These are phyloP conservation scores for Girardia tigrina DNA, from an alignment of 2,888 invertebrate genomes.

Conservation along the genomic window DNA sequence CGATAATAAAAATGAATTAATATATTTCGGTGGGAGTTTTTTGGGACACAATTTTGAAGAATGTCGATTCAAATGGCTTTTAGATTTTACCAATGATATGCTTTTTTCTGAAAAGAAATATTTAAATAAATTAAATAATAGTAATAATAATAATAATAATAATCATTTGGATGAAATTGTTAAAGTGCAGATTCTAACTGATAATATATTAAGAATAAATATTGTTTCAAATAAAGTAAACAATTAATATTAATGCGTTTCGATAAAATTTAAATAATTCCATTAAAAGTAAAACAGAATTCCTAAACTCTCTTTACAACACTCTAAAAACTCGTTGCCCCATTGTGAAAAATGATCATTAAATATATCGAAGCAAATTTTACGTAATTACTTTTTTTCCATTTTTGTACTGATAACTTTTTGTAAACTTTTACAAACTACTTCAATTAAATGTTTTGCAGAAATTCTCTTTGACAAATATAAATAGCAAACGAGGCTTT, in stretches of 20 bases:
- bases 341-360: no score
- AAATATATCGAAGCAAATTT: no score
- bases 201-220: no score
- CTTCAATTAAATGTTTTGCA: neutral
- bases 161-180: neutral
- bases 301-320: no score
- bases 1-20: neutral
- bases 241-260: no score
- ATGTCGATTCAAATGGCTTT: neutral
- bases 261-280: no score
- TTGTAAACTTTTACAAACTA: neutral
- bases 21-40: neutral
- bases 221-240: no score
- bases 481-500: neutral
- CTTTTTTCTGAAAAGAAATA: neutral
- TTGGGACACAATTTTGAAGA: neutral
- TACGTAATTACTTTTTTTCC: no score
- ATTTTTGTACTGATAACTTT: no score
- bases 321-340: no score
- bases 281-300: neutral
- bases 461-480: neutral
- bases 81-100: conserved; percentile 5
- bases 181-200: neutral
- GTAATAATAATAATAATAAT: neutral
- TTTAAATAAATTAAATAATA: neutral